Conservation (phyloP, 2,888 invertebrate species). For the Hartigia nigra region DNA sequence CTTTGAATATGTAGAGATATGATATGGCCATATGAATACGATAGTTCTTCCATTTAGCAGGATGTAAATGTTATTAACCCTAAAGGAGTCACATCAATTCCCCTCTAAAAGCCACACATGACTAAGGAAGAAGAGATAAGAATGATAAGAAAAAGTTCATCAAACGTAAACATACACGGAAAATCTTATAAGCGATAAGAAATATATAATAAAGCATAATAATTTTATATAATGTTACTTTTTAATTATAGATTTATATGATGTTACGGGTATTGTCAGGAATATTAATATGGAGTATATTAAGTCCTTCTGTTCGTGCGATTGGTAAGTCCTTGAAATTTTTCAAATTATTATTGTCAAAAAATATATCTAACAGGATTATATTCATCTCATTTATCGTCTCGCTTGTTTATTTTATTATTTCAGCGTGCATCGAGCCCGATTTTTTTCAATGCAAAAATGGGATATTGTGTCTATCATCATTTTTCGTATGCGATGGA, state of each 20-base stretch:
- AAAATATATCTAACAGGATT: background rate
- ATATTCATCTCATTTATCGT: background rate
- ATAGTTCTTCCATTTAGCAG: background rate
- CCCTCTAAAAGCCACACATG: background rate
- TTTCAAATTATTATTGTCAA: background rate
- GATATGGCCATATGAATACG: background rate
- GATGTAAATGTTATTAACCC: background rate
- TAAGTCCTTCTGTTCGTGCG: background rate
- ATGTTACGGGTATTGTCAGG: background rate
- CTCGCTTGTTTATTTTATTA: background rate
- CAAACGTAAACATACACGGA: background rate
- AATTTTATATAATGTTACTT: background rate
- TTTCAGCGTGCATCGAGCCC: slow-evolving; percentile 30
- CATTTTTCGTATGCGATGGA: slow-evolving; percentile 69
- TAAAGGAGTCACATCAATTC: background rate
- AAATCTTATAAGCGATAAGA: background rate
- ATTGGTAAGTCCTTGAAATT: slow-evolving; percentile 1
- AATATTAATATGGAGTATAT: background rate
- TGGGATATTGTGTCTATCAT: slow-evolving; percentile 69
- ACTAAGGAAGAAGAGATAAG: background rate
- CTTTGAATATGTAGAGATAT: background rate
- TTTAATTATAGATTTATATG: background rate
- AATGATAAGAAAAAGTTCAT: background rate
- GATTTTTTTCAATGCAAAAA: slow-evolving; percentile 66
- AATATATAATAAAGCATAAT: background rate